phyloP scores from a whole-genome alignment of 2,888 invertebrate genomes.

The Pandemis corylana region DNA sequence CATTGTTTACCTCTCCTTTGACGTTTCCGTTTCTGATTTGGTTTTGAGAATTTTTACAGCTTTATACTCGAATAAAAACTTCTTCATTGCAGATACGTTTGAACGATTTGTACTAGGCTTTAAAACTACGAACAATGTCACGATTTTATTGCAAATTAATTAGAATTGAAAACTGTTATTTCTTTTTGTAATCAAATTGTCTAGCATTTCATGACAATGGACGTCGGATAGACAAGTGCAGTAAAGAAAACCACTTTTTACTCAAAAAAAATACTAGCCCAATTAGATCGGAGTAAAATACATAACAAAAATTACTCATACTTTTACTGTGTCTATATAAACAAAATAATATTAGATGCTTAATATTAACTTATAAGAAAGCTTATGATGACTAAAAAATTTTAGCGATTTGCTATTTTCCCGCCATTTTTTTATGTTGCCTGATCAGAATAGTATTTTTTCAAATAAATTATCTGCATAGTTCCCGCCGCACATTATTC shows the following conservation, averaged over 20 bases:
- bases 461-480: neutral
- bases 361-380: neutral
- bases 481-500: neutral
- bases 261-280: neutral
- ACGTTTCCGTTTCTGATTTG: conserved; percentile 62
- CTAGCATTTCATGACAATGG: conserved; percentile 4
- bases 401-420: conserved; percentile 14
- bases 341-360: neutral
- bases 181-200: conserved; percentile 1
- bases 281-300: neutral
- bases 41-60: conserved; percentile 60
- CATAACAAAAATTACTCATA: neutral
- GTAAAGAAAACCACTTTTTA: conserved; percentile 6
- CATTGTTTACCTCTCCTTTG: conserved; percentile 59
- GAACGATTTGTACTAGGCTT: neutral
- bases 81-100: conserved; percentile 62
- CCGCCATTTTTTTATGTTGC: conserved; percentile 23
- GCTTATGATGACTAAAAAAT: conserved; percentile 11
- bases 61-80: conserved; percentile 77
- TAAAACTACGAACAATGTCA: neutral
- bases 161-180: neutral
- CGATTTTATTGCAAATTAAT: neutral
- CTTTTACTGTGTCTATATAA: neutral
- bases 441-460: neutral
- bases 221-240: neutral